These are phyloP conservation scores for Horisme vitalbata DNA, from an alignment of 2,888 invertebrate species.

Conservation along the genomic window DNA sequence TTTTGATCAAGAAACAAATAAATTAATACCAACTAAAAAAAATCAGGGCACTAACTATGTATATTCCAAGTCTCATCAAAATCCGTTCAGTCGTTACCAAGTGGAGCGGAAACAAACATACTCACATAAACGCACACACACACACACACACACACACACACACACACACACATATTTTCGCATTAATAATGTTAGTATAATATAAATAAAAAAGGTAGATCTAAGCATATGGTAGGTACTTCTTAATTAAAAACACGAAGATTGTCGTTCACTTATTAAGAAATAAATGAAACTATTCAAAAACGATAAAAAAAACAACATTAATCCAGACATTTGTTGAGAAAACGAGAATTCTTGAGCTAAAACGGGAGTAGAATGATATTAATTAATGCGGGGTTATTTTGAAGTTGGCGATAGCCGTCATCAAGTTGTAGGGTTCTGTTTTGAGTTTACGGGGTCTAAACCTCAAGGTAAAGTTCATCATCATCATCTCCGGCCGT, in stretches of 20 bases:
- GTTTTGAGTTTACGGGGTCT: neutral
- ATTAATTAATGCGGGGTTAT: constrained; percentile 40
- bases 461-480: too few species aligned
- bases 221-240: constrained; percentile 30
- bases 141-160: too few species aligned
- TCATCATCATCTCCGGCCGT: too few species aligned
- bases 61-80: too few species aligned
- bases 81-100: too few species aligned
- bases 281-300: constrained; percentile 66
- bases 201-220: constrained; percentile 39
- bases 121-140: too few species aligned
- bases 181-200: neutral
- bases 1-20: too few species aligned
- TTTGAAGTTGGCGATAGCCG: constrained; percentile 43
- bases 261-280: constrained; percentile 66
- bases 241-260: constrained; percentile 68
- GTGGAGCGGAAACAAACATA: too few species aligned
- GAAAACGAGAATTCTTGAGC: constrained; percentile 45
- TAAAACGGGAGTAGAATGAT: constrained; percentile 44
- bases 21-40: too few species aligned
- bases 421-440: constrained; percentile 53
- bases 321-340: constrained; percentile 49
- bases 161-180: too few species aligned
- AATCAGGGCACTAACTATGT: too few species aligned
- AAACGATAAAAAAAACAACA: constrained; percentile 47